Conservation (phyloP, 2,113 vertebrate genomes). For the Coptodon rendalli region DNA sequence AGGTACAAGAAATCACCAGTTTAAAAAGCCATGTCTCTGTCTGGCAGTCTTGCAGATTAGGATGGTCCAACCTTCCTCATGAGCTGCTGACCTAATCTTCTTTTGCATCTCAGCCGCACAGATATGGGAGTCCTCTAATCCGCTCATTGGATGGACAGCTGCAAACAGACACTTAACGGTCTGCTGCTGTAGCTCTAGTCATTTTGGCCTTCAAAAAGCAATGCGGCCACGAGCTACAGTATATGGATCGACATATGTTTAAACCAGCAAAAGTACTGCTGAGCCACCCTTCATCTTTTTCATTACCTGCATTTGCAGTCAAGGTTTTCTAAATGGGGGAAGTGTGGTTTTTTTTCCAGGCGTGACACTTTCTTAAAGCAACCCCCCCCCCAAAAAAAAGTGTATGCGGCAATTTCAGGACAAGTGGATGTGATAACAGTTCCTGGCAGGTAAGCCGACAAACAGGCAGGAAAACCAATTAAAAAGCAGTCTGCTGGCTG, state of each 20-base stretch:
- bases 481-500: neutral
- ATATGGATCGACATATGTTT: conserved; percentile 16
- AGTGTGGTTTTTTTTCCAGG: neutral
- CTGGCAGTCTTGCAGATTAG: conserved; percentile 22
- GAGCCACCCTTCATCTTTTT: conserved; percentile 7
- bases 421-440: conserved; percentile 1
- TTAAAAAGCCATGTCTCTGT: conserved; percentile 11
- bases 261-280: conserved; percentile 24
- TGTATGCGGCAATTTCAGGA: neutral
- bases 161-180: conserved; percentile 24
- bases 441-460: conserved; percentile 1
- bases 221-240: neutral
- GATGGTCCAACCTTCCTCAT: neutral
- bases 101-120: conserved; percentile 38
- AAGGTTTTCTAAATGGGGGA: neutral
- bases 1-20: conserved; percentile 20
- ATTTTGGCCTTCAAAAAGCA: conserved; percentile 5
- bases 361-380: neutral
- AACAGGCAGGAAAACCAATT: conserved; percentile 19
- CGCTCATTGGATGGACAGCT: conserved; percentile 32
- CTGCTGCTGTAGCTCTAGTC: neutral
- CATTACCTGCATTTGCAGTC: neutral
- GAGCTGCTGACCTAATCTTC: conserved; percentile 48
- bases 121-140: conserved; percentile 49
- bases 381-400: neutral